Percentiles rank a stretch among this genome's conserved stretches.
Evolutionary conservation across 2,113 vertebrate species (phyloP).

Genomic region (Hemicordylus capensis): DNA sequence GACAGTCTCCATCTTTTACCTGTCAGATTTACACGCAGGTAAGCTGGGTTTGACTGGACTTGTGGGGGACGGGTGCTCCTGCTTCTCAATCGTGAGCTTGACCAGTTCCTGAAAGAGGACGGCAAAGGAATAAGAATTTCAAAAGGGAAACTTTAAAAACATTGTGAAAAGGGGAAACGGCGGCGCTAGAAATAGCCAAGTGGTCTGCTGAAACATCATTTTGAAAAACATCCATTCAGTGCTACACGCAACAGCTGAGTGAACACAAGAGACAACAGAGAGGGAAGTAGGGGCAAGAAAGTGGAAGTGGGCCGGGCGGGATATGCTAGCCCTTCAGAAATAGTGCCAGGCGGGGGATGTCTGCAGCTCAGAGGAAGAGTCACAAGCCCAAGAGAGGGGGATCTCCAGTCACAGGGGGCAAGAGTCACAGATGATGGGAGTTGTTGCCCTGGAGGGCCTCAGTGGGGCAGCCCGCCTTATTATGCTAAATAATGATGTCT

Average conservation of each 20-base stretch:
- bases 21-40: slow-evolving; percentile 83
- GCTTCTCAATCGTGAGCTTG: slow-evolving; percentile 94
- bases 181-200: not conserved
- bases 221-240: not conserved
- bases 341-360: not conserved
- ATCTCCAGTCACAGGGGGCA: too few species aligned
- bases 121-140: not conserved
- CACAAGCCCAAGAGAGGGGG: not conserved
- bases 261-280: not conserved
- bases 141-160: not conserved
- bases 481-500: too few species aligned
- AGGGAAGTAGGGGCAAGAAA: not conserved
- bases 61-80: slow-evolving; percentile 93
- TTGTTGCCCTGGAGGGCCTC: too few species aligned
- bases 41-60: slow-evolving; percentile 88
- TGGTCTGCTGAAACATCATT: not conserved
- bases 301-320: not conserved
- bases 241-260: not conserved
- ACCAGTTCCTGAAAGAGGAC: slow-evolving; percentile 87
- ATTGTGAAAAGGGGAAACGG: not conserved
- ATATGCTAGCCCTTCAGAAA: not conserved
- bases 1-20: slow-evolving; percentile 72
- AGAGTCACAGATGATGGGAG: too few species aligned
- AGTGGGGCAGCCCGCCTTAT: too few species aligned
- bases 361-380: not conserved